phyloP scores from a whole-genome alignment of 2,797 vertebrate genomes.

The Alfaro cultratus region DNA sequence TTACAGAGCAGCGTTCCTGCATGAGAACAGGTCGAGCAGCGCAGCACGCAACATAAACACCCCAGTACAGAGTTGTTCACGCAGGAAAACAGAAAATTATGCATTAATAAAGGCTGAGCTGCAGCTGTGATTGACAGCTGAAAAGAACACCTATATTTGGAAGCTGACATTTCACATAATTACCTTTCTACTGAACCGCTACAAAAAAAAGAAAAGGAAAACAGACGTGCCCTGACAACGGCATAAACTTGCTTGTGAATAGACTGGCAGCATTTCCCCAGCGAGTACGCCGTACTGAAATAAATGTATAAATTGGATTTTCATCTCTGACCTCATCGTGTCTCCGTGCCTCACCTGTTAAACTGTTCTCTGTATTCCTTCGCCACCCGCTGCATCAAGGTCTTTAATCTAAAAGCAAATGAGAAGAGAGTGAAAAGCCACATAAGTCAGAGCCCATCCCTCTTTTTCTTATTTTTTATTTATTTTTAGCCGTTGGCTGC shows the following conservation, averaged over 20 bases:
- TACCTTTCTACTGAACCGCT: slow-evolving; percentile 68
- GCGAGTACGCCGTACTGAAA: slow-evolving; percentile 39
- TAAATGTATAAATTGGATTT: slow-evolving; percentile 67
- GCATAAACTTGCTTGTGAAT: slow-evolving; percentile 49
- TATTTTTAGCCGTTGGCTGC: slow-evolving; percentile 49
- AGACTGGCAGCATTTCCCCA: slow-evolving; percentile 47
- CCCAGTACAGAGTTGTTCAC: slow-evolving; percentile 39
- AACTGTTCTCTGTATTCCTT: slow-evolving; percentile 91
- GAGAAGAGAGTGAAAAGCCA: slow-evolving; percentile 63
- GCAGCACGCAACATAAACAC: slow-evolving; percentile 35
- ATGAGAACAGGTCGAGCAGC: slow-evolving; percentile 33
- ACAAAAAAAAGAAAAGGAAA: slow-evolving; percentile 25
- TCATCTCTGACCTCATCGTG: slow-evolving; percentile 57
- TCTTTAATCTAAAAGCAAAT: slow-evolving; percentile 87
- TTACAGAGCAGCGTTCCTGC: slow-evolving; percentile 29
- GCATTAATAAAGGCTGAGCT: slow-evolving; percentile 51
- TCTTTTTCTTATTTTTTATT: slow-evolving; percentile 35
- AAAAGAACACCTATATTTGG: slow-evolving; percentile 74
- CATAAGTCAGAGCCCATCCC: slow-evolving; percentile 30
- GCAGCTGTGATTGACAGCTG: slow-evolving; percentile 69
- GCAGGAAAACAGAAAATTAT: slow-evolving; percentile 48
- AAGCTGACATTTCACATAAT: slow-evolving; percentile 78
- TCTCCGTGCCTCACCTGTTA: slow-evolving; percentile 84
- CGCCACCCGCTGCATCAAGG: slow-evolving; percentile 90
- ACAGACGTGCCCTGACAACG: slow-evolving; percentile 60